These are phyloP conservation scores for Melanophora roralis DNA, from an alignment of 2,888 invertebrate species.

Conservation along the genomic window DNA sequence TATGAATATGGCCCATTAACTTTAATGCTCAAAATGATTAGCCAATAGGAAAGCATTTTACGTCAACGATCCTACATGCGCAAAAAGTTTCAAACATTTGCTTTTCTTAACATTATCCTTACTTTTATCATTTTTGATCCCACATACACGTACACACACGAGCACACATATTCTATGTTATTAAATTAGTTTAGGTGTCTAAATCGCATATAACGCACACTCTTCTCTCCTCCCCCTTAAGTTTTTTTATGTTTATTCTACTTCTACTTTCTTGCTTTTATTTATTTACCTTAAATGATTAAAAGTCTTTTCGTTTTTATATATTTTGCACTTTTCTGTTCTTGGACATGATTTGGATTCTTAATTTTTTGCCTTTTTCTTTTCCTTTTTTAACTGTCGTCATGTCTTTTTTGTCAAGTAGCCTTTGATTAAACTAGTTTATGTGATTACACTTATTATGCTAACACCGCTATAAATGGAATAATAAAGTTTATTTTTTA, in stretches of 20 bases:
- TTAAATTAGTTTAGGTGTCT: neutral
- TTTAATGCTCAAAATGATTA: too few species aligned
- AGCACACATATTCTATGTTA: neutral
- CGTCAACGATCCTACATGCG: too few species aligned
- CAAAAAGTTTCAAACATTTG: too few species aligned
- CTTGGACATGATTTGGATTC: neutral
- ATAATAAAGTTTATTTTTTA: too few species aligned
- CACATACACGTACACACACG: neutral
- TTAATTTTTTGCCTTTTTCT: neutral
- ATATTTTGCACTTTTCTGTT: neutral
- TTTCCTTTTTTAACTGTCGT: neutral
- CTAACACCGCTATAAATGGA: too few species aligned
- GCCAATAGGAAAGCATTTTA: too few species aligned
- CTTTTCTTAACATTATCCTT: too few species aligned
- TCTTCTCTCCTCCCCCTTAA: neutral
- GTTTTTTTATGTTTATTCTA: neutral
- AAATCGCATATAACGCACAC: neutral
- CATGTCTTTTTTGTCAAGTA: neutral
- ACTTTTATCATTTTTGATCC: too few species aligned
- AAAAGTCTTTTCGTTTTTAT: neutral
- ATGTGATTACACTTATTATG: too few species aligned
- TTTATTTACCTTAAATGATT: neutral
- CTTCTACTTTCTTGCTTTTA: neutral
- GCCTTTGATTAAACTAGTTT: neutral
- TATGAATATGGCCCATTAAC: too few species aligned